Evolutionary conservation across 2,113 vertebrate species (phyloP).

Genomic region (Heptranchias perlo): DNA sequence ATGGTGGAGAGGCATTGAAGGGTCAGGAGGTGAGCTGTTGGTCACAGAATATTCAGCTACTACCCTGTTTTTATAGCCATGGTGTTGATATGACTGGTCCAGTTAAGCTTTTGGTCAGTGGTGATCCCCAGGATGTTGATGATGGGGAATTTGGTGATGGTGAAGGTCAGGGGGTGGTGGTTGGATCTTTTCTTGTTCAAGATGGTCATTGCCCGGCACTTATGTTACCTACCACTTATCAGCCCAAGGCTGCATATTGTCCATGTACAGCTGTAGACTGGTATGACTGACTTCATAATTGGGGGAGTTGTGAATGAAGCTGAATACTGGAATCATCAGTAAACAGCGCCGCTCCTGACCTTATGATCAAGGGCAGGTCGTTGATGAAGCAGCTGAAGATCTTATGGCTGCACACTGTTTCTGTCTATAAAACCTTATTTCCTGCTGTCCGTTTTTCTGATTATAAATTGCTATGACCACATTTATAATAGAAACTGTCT

Average conservation of each 20-base stretch:
- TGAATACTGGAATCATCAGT: background rate
- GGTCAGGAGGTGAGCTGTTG: background rate
- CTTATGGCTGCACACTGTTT: background rate
- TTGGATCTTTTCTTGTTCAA: background rate
- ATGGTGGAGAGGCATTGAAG: background rate
- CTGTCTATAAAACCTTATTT: too few species aligned
- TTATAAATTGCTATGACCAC: background rate
- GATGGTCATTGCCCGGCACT: background rate
- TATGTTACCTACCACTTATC: background rate
- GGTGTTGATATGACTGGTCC: background rate
- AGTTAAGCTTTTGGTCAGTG: background rate
- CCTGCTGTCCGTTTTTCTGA: background rate
- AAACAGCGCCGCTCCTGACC: background rate
- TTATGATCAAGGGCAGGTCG: background rate
- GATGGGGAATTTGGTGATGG: background rate
- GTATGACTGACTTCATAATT: background rate
- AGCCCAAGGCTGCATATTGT: background rate
- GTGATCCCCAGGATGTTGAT: background rate
- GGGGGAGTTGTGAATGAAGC: background rate
- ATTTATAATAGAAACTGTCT: background rate
- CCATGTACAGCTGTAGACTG: background rate
- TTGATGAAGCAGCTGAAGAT: background rate
- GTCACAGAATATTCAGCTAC: background rate
- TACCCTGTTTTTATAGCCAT: background rate
- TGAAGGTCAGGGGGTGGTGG: background rate